These are phyloP conservation scores for Gavia stellata DNA, from an alignment of 2,113 vertebrate genomes.

Conservation along the genomic window DNA sequence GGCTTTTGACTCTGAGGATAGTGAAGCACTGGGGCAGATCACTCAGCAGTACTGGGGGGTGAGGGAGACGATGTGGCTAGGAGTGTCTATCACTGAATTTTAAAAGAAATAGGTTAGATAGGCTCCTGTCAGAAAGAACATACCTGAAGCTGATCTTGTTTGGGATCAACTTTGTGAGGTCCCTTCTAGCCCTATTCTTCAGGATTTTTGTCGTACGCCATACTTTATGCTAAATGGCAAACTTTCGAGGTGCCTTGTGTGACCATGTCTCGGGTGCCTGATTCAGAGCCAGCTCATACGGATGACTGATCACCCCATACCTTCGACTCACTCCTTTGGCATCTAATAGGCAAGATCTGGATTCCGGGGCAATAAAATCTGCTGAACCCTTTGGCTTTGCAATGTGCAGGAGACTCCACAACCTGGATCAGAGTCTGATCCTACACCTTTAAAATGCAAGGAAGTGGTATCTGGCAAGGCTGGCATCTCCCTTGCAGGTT, in stretches of 20 bases:
- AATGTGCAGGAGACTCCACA: not conserved
- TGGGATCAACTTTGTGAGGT: not conserved
- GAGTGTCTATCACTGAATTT: not conserved
- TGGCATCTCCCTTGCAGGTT: not conserved
- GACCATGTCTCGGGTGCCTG: rapidly evolving
- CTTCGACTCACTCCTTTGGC: not conserved
- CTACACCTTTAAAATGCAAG: not conserved
- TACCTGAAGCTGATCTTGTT: not conserved
- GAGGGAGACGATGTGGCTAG: not conserved
- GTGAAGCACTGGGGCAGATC: not conserved
- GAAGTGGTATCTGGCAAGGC: not conserved
- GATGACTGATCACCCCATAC: not conserved
- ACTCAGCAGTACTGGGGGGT: not conserved
- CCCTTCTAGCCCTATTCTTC: not conserved
- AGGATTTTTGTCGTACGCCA: not conserved
- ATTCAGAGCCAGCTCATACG: not conserved
- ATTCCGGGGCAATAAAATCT: not conserved
- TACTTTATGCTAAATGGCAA: not conserved
- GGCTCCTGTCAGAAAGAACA: not conserved
- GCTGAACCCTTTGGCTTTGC: not conserved
- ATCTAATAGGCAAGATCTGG: not conserved
- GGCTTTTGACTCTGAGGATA: not conserved
- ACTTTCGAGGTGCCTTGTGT: not conserved
- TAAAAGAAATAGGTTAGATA: not conserved
- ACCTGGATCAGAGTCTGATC: not conserved